These are phyloP conservation scores for Homarus gammarus DNA, from an alignment of 2,888 invertebrate species.

Conservation along the genomic window DNA sequence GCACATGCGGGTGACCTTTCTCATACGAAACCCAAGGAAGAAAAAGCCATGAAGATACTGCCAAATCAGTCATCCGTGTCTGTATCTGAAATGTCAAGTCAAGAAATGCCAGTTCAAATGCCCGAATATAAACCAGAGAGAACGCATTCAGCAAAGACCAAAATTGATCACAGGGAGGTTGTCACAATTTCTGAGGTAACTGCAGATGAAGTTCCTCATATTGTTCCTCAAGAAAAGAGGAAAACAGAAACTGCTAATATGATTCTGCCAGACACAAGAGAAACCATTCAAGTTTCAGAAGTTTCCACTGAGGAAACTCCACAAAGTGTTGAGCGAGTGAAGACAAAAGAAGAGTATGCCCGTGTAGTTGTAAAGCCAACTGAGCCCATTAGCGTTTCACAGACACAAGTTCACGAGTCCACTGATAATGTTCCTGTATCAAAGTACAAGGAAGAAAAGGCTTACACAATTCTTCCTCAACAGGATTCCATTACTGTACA, in stretches of 20 bases:
- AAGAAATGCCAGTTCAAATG: slow-evolving; percentile 57
- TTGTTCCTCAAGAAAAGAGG: slow-evolving; percentile 37
- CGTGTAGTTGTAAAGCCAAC: slow-evolving; percentile 36
- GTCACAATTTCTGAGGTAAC: slow-evolving; percentile 50
- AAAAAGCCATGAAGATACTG: slow-evolving; percentile 76
- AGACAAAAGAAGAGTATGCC: slow-evolving; percentile 52
- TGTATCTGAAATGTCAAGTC: slow-evolving; percentile 76
- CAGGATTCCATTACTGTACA: slow-evolving; percentile 75
- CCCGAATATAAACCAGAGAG: slow-evolving; percentile 56
- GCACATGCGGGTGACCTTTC: slow-evolving; percentile 44
- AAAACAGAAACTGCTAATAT: slow-evolving; percentile 41
- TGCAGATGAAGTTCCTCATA: slow-evolving; percentile 53
- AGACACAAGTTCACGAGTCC: slow-evolving; percentile 56
- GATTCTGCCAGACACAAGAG: slow-evolving; percentile 44
- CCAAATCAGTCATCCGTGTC: slow-evolving; percentile 77
- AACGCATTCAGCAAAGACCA: slow-evolving; percentile 43
- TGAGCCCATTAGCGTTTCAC: slow-evolving; percentile 58
- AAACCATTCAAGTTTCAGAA: slow-evolving; percentile 53
- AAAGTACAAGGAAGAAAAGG: slow-evolving; percentile 74
- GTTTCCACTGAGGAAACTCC: slow-evolving; percentile 42
- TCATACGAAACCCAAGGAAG: slow-evolving; percentile 65
- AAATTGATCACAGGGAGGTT: slow-evolving; percentile 54
- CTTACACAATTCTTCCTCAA: slow-evolving; percentile 73
- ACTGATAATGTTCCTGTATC: slow-evolving; percentile 56
- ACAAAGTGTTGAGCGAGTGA: slow-evolving; percentile 31